Base-by-base conservation (phyloP, 2,888 invertebrate species). In the Bombylius discolor region DNA sequence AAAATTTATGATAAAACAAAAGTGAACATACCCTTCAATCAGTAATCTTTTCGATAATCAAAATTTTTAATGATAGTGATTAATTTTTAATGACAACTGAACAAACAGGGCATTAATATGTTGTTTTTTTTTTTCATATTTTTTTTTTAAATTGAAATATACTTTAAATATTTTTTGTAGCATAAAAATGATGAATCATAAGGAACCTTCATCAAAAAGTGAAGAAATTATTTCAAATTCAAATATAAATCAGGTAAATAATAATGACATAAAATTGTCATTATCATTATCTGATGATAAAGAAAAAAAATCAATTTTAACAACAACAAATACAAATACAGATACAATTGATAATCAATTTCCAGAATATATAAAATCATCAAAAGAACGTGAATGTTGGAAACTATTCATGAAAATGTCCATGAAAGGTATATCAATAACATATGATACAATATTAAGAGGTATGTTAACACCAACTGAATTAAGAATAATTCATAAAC, bases 381-480 rank as follows among this genome's bases (percentile, higher is more conserved):
- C 72, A 2, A 81, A 81, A 64, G 81, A 81, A 62, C 77, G 78
- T 52, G 81, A 85, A 68, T 85, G 85, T 65, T 84, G 84, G 84
- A 80, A 80, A 57, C 73, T 84, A 60, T 84, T 81, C 64, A 77
- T 79, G 61, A 80, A 81, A 71, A 84, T 85, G 83, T 78, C 78
- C 44, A 80, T 80, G 56, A 84, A 83, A 65, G 85, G 84, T 1
- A 78, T 85, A 14, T 78, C 77, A 52, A 81, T 85, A 5, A 81
- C 82, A 6, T 84, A 82, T 62, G 84, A 85, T 59, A 85, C 85
- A 0, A 81, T 85, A 48, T 67, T 84, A 51, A 78, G 85, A 62
- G 85, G 85, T 45, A 81, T 85, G 81, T 68, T 85, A 60, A 85
- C 85, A 9, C 85, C 85, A 5, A 84, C 84, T 0, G 85, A 85